Evolutionary conservation across 2,113 vertebrate species (phyloP), one percentile per base, ranked within the genome.

Genomic region (Pogona vitticeps): DNA sequence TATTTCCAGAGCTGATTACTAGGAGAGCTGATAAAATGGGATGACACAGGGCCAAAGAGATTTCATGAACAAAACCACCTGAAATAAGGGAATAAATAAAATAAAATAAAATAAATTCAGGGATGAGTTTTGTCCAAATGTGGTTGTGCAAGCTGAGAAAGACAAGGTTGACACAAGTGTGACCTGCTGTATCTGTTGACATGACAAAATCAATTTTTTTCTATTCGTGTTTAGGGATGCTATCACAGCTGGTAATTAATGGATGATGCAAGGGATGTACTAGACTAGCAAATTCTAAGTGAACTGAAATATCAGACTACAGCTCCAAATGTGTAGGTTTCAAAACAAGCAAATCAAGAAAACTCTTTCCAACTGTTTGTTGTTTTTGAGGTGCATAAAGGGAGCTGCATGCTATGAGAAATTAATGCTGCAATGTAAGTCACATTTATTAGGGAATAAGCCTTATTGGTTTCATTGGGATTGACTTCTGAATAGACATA

Each of bases 1-100:
- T 95, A 95, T 94, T 94, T 94, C 90, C 89, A 76, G 87, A 31
- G 0, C 92, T 89, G 92, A 88, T 90, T 87, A 85, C 93, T 68
- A 40, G 40, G 85, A 88, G 90, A 4, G 83, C 83, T 86, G 80
- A 89, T 81, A 56, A 88, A 91, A 94, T 83, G 80, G 59, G 80
- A 89, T 84, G 90, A 91, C 15, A 21, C 77, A 81, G 90, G 84
- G 77, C 87, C 92, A 67, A 86, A 67, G 89, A 91, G 88, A 86
- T 85, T 85, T 87, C 86, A 85, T 83, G 3, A 89, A 80, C 83
- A 84, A 89, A 85, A 91, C 52, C 56, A 40, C 26, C 59, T 80
- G 80, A 92, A 85, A 87, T 65, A 80, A 90, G 76, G 81, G 2
- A 85, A 89, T 5, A 72, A 52, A 0, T 46, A 76, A 76, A 61